A percentile compares a stretch with the other conserved stretches of the same genome.
Evolutionary conservation across 2,113 vertebrate species (phyloP).

Genomic region (Ophthalmolycus amberensis): DNA sequence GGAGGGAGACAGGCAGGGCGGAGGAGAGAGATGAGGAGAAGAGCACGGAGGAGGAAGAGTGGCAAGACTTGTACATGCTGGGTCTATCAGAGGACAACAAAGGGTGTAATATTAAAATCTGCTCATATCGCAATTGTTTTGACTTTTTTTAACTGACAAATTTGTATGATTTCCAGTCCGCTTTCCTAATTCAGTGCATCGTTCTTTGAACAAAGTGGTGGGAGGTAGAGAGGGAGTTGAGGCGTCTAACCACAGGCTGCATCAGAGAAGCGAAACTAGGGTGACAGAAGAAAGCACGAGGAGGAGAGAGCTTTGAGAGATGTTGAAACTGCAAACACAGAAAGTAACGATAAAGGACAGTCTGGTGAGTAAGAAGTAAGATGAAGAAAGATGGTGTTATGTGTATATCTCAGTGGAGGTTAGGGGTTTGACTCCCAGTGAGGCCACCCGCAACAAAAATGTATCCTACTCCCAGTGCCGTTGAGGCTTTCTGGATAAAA

Average conservation of each 20-base stretch:
- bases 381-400: not conserved
- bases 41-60: conserved; percentile 19
- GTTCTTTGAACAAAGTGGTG: not conserved
- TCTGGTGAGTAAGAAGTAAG: not conserved
- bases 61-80: not conserved
- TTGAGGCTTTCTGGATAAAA: conserved; percentile 56
- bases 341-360: not conserved
- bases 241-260: not conserved
- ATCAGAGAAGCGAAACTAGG: not conserved
- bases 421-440: conserved; percentile 6
- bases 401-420: not conserved
- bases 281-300: not conserved
- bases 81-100: conserved; percentile 9
- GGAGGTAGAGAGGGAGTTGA: not conserved
- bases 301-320: not conserved
- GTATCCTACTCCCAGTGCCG: conserved; percentile 40
- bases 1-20: conserved; percentile 42
- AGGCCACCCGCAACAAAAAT: conserved; percentile 48
- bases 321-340: not conserved
- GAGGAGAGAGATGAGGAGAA: conserved; percentile 50
- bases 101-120: not conserved
- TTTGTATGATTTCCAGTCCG: not conserved
- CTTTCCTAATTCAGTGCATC: not conserved
- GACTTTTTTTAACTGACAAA: not conserved
- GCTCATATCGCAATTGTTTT: not conserved